Evolutionary conservation across 1,140 invertebrate species (phyloP).

Genomic region (Andrena cerasifolii): DNA sequence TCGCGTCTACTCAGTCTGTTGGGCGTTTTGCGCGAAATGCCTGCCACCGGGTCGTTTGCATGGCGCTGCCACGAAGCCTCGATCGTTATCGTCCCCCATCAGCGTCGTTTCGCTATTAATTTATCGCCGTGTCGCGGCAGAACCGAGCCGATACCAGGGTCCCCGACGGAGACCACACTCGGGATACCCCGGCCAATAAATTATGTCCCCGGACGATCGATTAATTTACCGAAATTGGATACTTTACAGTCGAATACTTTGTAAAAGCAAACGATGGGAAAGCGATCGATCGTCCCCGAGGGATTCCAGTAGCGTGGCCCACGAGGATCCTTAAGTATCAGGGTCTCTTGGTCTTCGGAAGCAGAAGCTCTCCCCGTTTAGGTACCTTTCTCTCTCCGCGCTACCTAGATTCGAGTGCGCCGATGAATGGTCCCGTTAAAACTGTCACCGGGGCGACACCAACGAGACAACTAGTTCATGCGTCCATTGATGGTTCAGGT

Average conservation of each 20-base stretch:
- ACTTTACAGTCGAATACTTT: conserved; percentile 38
- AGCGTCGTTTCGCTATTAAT: conserved; percentile 68
- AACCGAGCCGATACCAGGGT: conserved; percentile 47
- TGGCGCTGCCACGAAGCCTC: conserved; percentile 51
- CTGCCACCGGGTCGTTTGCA: conserved; percentile 62
- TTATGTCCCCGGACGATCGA: conserved; percentile 60
- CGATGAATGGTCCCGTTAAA: conserved; percentile 40
- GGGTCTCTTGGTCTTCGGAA: neutral
- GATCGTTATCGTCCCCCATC: conserved; percentile 68
- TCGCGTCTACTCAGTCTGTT: conserved; percentile 27
- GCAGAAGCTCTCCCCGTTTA: too few relatives aligned
- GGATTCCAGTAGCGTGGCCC: conserved; percentile 21
- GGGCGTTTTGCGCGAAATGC: conserved; percentile 45
- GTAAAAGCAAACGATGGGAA: conserved; percentile 41
- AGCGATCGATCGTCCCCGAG: conserved; percentile 15
- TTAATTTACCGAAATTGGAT: conserved; percentile 58
- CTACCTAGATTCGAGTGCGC: conserved; percentile 8
- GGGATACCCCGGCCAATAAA: conserved; percentile 61
- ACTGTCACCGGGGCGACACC: conserved; percentile 40
- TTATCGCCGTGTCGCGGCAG: conserved; percentile 59
- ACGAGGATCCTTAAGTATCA: neutral
- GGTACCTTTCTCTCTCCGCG: neutral
- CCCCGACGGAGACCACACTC: conserved; percentile 63
- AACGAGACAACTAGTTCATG: conserved; percentile 53
- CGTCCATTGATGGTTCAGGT: conserved; percentile 59